phyloP scores from a whole-genome alignment of 2,888 invertebrate species.

The Caenorhabditis wallacei region DNA sequence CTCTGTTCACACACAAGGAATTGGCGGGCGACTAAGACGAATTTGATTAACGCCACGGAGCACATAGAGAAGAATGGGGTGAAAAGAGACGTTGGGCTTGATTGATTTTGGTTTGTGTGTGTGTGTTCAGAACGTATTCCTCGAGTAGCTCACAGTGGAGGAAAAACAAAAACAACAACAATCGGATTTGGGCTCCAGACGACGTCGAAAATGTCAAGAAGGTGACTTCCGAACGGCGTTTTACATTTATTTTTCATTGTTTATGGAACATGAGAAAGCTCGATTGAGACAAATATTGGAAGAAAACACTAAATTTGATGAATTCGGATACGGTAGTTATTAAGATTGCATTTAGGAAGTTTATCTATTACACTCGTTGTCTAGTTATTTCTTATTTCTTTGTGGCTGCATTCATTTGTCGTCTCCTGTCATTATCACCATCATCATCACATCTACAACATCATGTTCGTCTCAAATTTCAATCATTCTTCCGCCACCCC shows the following conservation, averaged over 20 bases:
- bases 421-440: constrained; percentile 30
- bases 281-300: background rate
- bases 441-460: constrained; percentile 3
- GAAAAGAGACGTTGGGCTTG: constrained; percentile 27
- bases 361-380: background rate
- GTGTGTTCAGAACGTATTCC: constrained; percentile 29
- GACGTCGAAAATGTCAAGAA: background rate
- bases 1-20: constrained; percentile 8
- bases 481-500: constrained; percentile 53
- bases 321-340: background rate
- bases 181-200: constrained; percentile 27
- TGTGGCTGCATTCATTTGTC: constrained; percentile 36
- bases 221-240: constrained; percentile 25
- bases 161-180: constrained; percentile 59
- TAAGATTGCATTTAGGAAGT: too few species aligned
- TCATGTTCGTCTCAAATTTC: constrained; percentile 61
- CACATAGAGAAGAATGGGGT: background rate
- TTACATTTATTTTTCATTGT: constrained; percentile 33
- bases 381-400: background rate
- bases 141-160: background rate
- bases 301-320: background rate
- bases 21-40: constrained; percentile 33
- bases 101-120: constrained; percentile 50
- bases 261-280: background rate
- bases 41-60: constrained; percentile 54